phyloP scores from a whole-genome alignment of 2,797 vertebrate species.

The Lagocephalus sceleratus region DNA sequence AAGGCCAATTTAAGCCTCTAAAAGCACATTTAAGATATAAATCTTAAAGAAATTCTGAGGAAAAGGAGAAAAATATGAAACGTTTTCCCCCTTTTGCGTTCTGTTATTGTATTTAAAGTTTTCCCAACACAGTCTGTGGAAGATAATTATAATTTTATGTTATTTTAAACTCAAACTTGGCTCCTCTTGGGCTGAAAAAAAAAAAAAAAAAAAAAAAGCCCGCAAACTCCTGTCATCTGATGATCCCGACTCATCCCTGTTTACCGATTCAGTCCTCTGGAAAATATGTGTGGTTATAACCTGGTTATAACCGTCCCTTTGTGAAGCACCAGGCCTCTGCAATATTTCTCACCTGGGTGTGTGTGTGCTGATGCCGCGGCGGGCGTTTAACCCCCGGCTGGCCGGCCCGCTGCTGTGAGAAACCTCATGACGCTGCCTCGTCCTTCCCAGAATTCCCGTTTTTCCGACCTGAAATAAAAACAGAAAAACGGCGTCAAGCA shows the following conservation, averaged over 20 bases:
- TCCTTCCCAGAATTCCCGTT: too few species aligned
- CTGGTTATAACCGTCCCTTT: conserved; percentile 82
- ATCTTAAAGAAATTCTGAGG: too few species aligned
- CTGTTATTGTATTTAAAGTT: background rate
- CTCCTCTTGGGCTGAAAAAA: background rate
- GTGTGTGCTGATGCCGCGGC: conserved; percentile 69
- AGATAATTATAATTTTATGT: background rate
- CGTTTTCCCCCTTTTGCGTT: too few species aligned
- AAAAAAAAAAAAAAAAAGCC: too few species aligned
- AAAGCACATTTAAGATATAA: too few species aligned
- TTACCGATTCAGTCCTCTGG: conserved; percentile 79
- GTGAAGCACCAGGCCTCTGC: conserved; percentile 82
- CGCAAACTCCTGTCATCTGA: conserved; percentile 73
- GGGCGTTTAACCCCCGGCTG: conserved; percentile 67
- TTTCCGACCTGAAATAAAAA: too few species aligned
- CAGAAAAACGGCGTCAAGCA: too few species aligned
- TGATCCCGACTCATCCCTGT: conserved; percentile 57
- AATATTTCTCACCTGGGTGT: conserved; percentile 84
- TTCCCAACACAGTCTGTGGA: background rate
- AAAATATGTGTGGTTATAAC: conserved; percentile 84
- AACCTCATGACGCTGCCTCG: too few species aligned
- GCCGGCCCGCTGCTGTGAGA: conserved; percentile 12
- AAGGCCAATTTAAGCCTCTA: too few species aligned
- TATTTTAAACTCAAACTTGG: background rate
- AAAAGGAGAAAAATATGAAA: too few species aligned